Evolutionary conservation across 2,113 vertebrate genomes (phyloP).

Genomic region (Scomber colias): DNA sequence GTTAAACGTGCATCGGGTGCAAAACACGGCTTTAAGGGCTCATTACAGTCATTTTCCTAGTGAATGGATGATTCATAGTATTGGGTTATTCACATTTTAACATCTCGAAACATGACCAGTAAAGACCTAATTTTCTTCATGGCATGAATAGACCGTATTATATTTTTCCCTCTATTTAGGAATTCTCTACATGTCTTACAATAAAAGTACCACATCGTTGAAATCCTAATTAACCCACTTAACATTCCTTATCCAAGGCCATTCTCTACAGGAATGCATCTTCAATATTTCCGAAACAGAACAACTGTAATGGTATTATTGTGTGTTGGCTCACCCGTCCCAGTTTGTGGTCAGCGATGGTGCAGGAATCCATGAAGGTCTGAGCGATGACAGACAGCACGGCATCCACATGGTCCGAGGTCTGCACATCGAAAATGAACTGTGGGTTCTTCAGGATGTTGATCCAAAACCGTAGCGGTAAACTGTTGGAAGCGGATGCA

Average conservation of each 20-base stretch:
- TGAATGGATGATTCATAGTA: too few relatives aligned
- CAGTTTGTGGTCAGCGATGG: slow-evolving; percentile 97
- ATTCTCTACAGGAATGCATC: too few relatives aligned
- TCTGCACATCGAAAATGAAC: slow-evolving; percentile 97
- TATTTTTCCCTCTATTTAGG: too few relatives aligned
- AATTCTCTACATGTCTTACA: background rate
- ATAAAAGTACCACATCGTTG: too few relatives aligned
- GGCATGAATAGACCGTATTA: too few relatives aligned
- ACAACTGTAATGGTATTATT: background rate
- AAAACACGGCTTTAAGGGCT: background rate
- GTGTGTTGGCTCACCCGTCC: slow-evolving; percentile 87
- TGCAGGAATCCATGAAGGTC: slow-evolving; percentile 99
- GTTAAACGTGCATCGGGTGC: background rate
- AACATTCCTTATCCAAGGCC: too few relatives aligned
- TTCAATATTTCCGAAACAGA: background rate
- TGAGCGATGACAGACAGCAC: slow-evolving; percentile 97
- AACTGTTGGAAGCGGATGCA: slow-evolving; percentile 74
- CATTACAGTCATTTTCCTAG: background rate
- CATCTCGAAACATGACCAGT: too few relatives aligned
- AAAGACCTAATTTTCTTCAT: too few relatives aligned
- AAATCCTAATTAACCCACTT: too few relatives aligned
- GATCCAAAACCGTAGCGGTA: slow-evolving; percentile 97
- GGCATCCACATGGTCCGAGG: slow-evolving; percentile 93
- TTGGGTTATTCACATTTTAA: background rate
- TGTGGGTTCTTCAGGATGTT: slow-evolving; percentile 98